Conservation (phyloP, 1,140 invertebrate genomes). For the Cyclina sinensis region DNA sequence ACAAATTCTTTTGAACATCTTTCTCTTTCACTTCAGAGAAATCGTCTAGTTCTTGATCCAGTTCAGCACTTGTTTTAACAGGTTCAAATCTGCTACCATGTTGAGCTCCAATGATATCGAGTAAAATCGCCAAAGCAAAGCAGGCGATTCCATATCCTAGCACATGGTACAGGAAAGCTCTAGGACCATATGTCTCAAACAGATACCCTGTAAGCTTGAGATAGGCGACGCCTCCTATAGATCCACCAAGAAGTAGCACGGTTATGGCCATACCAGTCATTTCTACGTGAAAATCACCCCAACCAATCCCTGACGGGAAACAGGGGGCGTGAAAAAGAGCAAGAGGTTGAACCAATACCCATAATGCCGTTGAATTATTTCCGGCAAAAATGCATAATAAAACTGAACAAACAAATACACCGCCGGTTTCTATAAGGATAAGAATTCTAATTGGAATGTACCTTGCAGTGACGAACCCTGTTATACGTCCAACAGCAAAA, state of each 20-base stretch:
- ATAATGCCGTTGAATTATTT: constrained; percentile 60
- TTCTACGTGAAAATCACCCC: constrained; percentile 73
- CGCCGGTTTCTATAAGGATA: constrained; percentile 71
- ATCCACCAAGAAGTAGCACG: constrained; percentile 71
- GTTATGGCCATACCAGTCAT: constrained; percentile 75
- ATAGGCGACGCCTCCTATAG: constrained; percentile 72
- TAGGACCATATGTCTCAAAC: constrained; percentile 71
- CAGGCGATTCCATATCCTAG: constrained; percentile 63
- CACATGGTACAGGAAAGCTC: constrained; percentile 70
- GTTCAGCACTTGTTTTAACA: not conserved
- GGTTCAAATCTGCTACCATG: constrained; percentile 60
- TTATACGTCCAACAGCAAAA: constrained; percentile 73
- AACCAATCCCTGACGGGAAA: constrained; percentile 74
- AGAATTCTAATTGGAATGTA: constrained; percentile 74
- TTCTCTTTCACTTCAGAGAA: not conserved
- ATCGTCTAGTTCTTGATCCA: constrained; percentile 2
- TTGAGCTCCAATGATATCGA: constrained; percentile 47
- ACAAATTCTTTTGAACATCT: not conserved
- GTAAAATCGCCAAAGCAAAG: constrained; percentile 17
- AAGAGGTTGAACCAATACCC: constrained; percentile 68
- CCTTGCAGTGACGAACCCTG: constrained; percentile 71
- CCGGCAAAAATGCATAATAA: constrained; percentile 71
- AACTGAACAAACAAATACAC: constrained; percentile 63
- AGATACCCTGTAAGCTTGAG: constrained; percentile 74
- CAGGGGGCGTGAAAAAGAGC: constrained; percentile 72